Conservation (phyloP, 1,140 invertebrate species). For the Drosophila paulistorum region DNA sequence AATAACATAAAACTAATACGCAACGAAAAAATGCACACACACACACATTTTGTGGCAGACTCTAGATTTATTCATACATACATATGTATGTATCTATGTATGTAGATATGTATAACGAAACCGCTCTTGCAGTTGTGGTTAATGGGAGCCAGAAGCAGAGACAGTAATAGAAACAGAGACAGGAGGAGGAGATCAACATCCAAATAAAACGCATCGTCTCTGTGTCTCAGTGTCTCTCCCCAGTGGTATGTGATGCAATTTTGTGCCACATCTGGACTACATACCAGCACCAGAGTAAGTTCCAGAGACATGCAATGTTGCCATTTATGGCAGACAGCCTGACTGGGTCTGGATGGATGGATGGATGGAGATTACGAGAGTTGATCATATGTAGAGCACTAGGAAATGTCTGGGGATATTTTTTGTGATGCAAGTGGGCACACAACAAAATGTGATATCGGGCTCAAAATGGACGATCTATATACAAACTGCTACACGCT, state of each 20-base stretch:
- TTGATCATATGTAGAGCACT: conserved; percentile 67
- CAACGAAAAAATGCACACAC: conserved; percentile 29
- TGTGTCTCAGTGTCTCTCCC: conserved; percentile 20
- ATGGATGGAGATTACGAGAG: conserved; percentile 61
- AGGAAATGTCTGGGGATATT: conserved; percentile 47
- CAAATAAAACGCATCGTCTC: conserved; percentile 60
- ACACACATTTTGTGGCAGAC: neutral
- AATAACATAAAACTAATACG: conserved; percentile 38
- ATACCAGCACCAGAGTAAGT: conserved; percentile 31
- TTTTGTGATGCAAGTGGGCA: conserved; percentile 19
- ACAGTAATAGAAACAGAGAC: conserved; percentile 14
- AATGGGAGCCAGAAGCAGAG: conserved; percentile 30
- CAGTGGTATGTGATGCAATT: conserved; percentile 63
- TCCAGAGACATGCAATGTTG: conserved; percentile 52
- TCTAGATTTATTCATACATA: conserved; percentile 7
- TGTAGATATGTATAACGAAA: conserved; percentile 43
- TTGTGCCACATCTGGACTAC: conserved; percentile 60
- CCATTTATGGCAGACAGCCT: conserved; percentile 75
- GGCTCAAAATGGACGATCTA: neutral
- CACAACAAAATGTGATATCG: neutral
- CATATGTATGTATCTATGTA: neutral
- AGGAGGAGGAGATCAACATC: conserved; percentile 17
- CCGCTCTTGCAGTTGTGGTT: conserved; percentile 60
- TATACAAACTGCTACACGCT: neutral
- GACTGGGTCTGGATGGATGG: conserved; percentile 16